Conservation (phyloP, 1,140 invertebrate genomes). For the Belonocnema kinseyi region DNA sequence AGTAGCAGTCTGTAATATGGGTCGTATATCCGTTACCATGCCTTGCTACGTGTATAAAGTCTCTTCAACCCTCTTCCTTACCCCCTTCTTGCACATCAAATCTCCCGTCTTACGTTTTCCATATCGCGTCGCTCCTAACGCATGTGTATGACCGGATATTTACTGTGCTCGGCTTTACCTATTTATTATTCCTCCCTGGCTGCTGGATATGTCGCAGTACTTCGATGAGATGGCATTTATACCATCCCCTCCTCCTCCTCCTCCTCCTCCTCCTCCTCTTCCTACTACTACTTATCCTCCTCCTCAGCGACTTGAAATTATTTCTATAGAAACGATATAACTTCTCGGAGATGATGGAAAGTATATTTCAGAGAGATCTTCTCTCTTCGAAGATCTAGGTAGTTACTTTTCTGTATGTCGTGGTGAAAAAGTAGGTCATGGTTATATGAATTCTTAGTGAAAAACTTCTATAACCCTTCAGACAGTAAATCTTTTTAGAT, state of each 20-base stretch:
- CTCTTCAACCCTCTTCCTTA: constrained; percentile 51
- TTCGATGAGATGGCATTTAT: constrained; percentile 41
- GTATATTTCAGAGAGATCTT: constrained; percentile 15
- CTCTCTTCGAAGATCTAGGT: neutral
- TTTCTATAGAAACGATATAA: constrained; percentile 24
- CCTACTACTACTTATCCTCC: too few relatives aligned
- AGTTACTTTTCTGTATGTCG: constrained; percentile 16
- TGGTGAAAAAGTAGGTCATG: constrained; percentile 23
- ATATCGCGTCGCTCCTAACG: constrained; percentile 44
- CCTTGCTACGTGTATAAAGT: constrained; percentile 57
- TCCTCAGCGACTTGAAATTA: constrained; percentile 33
- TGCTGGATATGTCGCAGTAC: constrained; percentile 37
- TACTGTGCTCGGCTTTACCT: constrained; percentile 47
- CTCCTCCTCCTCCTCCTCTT: too few relatives aligned
- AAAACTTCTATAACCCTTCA: too few relatives aligned
- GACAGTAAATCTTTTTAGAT: too few relatives aligned
- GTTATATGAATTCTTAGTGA: neutral
- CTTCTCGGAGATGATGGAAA: constrained; percentile 15
- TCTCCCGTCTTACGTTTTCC: constrained; percentile 47
- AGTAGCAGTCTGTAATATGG: constrained; percentile 66
- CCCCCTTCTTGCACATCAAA: constrained; percentile 49
- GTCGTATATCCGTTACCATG: constrained; percentile 61
- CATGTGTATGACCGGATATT: constrained; percentile 50
- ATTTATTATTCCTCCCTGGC: constrained; percentile 51
- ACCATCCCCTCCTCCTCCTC: neutral